phyloP scores from a whole-genome alignment of 2,113 vertebrate genomes.

The Menura novaehollandiae region DNA sequence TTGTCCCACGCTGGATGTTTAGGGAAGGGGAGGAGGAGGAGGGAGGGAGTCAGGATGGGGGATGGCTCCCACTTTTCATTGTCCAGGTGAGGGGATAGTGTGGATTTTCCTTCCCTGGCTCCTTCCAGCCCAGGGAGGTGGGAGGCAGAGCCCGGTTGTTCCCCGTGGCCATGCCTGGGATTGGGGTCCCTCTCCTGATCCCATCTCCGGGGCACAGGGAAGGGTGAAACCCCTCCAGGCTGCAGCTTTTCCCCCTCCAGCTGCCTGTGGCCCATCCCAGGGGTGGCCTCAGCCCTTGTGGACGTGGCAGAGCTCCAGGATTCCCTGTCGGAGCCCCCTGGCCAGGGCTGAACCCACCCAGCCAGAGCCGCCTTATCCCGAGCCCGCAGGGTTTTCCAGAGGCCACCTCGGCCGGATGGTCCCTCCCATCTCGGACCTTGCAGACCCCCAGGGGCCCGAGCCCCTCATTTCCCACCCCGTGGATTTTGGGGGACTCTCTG shows the following conservation, averaged over 20 bases:
- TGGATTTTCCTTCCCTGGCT: not conserved
- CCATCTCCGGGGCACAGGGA: not conserved
- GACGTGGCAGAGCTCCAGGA: not conserved
- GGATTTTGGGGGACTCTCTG: not conserved
- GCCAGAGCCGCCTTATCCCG: accelerated
- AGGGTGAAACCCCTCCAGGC: not conserved
- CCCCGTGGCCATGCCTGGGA: accelerated
- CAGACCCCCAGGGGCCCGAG: not conserved
- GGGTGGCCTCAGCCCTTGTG: not conserved
- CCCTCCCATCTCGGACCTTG: not conserved
- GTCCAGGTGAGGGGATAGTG: accelerated
- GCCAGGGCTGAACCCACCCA: not conserved
- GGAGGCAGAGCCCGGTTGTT: not conserved
- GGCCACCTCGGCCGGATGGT: not conserved
- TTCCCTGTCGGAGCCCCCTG: not conserved
- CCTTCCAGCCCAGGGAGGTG: not conserved
- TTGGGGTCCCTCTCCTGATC: not conserved
- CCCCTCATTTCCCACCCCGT: accelerated
- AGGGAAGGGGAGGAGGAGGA: not conserved
- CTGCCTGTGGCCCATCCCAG: not conserved
- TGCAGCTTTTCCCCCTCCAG: not conserved
- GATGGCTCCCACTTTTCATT: not conserved
- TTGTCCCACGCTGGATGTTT: accelerated
- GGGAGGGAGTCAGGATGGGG: not conserved
- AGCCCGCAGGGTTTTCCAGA: accelerated